Base-by-base conservation (phyloP, 2,888 invertebrate genomes). In the Acronicta aceris region DNA sequence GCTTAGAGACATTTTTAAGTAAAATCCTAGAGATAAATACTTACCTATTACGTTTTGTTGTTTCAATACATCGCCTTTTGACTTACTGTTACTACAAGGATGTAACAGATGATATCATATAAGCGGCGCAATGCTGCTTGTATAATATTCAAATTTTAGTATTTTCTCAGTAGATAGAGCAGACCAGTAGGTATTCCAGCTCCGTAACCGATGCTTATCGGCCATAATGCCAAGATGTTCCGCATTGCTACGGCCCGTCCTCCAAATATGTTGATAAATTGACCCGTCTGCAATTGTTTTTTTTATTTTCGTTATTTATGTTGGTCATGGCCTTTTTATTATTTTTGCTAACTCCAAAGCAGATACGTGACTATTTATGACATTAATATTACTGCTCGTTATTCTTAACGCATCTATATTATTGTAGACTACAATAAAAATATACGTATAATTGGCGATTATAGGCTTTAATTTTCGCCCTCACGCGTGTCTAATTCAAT, bases 251-350 rank as follows among this genome's bases (percentile, higher is more conserved):
- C 51, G 15, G 36, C 53, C 17, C 15, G 71, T 72, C 79, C 75
- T 80, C 79, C 71, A 75, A 66, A 52, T 65, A 57, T 36, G 70
- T 54, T 78, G 75, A 78, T 69, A 67, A 76, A 81, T 77, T 55
- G 64, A 59, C 65, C 59, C 62, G 60, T 57, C 73, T 72, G 61
- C 51, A 71, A 79, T 73, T 78, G 65, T 66, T 78, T 72, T 38
- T 73, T 72, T 65, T 73, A 70, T 61, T 73, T 65, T 46, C 13
- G 16, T 60, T 56, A 51, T 73, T 65, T 50, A 59, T 61, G 33
- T 59, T 59, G 59, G 64, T 64, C 59, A 59, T 79, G 74, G 74
- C 67, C 76, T 79, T 81, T 78, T 54, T 64, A 71, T 74, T 62
- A 56, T 71, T 69, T 69, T 66, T 51, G 33, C 52, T 69, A 50